Conservation (phyloP, 2,797 vertebrate genomes). For the Babyrousa celebensis region DNA sequence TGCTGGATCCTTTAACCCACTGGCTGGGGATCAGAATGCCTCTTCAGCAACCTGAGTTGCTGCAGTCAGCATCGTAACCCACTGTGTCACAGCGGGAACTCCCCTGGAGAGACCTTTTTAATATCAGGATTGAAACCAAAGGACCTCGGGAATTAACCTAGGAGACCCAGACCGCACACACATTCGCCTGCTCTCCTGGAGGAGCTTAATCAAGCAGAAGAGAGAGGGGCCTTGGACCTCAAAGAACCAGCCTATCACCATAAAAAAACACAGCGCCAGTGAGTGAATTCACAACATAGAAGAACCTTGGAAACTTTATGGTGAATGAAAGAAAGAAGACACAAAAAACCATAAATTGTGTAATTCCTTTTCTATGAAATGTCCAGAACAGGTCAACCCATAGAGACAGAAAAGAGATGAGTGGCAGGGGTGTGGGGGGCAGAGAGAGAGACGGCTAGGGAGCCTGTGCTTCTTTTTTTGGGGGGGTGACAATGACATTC, state of each 20-base stretch:
- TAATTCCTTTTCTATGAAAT: not conserved
- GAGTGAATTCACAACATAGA: accelerated
- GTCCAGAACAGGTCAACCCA: not conserved
- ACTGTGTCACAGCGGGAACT: too few relatives aligned
- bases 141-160: not conserved
- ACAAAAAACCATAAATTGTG: not conserved
- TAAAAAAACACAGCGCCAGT: not conserved
- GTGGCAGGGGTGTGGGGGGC: not conserved
- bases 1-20: too few relatives aligned
- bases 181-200: not conserved
- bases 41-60: too few relatives aligned
- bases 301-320: not conserved
- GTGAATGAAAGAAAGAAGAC: not conserved
- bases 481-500: not conserved
- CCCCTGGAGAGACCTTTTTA: not conserved
- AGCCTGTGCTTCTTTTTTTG: not conserved
- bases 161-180: not conserved
- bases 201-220: not conserved
- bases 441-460: accelerated
- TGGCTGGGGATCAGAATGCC: too few relatives aligned
- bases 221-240: not conserved
- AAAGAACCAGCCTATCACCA: not conserved
- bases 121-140: not conserved
- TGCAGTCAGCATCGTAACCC: too few relatives aligned
- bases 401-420: not conserved